Evolutionary conservation across 1,140 invertebrate genomes (phyloP).

Genomic region (Orchestia grillus): DNA sequence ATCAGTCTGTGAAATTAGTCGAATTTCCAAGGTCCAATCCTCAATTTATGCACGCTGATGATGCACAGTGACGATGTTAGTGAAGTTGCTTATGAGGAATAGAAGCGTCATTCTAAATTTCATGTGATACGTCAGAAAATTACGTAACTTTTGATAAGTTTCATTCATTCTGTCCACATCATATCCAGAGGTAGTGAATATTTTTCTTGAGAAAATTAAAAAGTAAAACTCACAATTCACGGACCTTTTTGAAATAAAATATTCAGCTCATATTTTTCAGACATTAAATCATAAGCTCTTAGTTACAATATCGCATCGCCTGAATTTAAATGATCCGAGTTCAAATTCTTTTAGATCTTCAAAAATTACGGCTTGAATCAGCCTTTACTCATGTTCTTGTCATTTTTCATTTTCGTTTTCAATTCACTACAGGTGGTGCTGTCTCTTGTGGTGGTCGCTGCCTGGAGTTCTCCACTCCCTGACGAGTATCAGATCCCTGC

Average conservation of each 20-base stretch:
- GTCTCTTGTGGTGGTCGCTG: constrained; percentile 61
- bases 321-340: neutral
- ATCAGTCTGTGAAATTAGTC: too few species aligned
- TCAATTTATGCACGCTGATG: too few species aligned
- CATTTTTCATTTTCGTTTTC: neutral
- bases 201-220: neutral
- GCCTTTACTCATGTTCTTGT: neutral
- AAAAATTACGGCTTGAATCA: neutral
- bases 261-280: neutral
- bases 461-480: constrained; percentile 63
- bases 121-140: neutral
- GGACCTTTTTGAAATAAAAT: neutral
- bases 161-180: neutral
- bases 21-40: too few species aligned
- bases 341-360: neutral
- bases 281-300: neutral
- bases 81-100: neutral
- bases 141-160: neutral
- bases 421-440: constrained; percentile 59
- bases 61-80: too few species aligned
- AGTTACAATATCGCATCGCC: neutral
- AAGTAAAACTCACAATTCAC: neutral
- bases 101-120: neutral
- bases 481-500: constrained; percentile 64
- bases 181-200: neutral